Evolutionary conservation across 2,888 invertebrate species (phyloP).

Genomic region (Acanthosepion esculentum): DNA sequence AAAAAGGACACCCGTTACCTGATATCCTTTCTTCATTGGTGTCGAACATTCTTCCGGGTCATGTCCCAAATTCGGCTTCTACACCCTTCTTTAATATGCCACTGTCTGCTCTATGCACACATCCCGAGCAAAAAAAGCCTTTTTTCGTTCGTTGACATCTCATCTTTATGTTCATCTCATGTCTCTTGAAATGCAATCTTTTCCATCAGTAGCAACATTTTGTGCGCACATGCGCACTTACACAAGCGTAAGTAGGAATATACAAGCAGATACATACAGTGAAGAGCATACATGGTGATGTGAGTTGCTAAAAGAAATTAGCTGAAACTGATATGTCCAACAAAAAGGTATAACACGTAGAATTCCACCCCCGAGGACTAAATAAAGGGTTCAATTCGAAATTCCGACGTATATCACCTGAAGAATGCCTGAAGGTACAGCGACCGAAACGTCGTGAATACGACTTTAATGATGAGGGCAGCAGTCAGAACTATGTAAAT

Average conservation of each 20-base stretch:
- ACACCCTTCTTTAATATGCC: neutral
- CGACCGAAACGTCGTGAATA: no score
- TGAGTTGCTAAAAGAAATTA: no score
- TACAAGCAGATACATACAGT: neutral
- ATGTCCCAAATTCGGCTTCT: neutral
- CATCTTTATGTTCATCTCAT: no score
- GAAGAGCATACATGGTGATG: neutral
- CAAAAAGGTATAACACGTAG: no score
- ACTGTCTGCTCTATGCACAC: neutral
- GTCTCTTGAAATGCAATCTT: neutral
- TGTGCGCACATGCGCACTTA: neutral
- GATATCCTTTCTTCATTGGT: neutral
- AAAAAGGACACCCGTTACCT: neutral
- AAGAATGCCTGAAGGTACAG: no score
- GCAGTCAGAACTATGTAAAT: no score
- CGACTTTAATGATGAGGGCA: no score
- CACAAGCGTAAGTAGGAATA: neutral
- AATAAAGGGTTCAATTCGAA: no score
- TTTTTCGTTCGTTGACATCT: no score
- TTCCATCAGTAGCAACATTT: neutral
- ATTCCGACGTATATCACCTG: no score
- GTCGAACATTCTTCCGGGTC: constrained; percentile 16
- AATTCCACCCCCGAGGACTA: no score
- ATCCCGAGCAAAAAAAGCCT: neutral
- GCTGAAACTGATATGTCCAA: no score